These are phyloP conservation scores for Acanthisitta chloris DNA, from an alignment of 2,113 vertebrate genomes.

Conservation along the genomic window DNA sequence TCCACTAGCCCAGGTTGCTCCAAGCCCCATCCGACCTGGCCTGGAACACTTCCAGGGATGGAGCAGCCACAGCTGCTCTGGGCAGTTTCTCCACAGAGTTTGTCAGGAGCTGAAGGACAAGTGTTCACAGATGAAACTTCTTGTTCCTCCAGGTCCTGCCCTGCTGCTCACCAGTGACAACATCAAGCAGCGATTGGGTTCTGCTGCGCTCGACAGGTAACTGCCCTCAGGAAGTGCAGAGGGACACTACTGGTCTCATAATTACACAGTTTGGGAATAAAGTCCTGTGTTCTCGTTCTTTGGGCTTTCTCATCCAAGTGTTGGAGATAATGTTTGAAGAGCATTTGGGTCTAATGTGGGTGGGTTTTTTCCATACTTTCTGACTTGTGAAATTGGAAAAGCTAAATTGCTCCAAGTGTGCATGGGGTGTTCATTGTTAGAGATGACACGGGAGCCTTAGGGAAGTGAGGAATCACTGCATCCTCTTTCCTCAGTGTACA, in stretches of 20 bases:
- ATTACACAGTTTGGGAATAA: background rate
- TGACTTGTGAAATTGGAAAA: background rate
- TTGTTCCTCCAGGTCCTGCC: slow-evolving; percentile 78
- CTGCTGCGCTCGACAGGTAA: slow-evolving; percentile 92
- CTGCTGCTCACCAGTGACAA: slow-evolving; percentile 90
- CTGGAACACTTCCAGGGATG: background rate
- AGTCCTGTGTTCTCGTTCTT: background rate
- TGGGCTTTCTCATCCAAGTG: background rate
- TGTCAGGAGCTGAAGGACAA: background rate
- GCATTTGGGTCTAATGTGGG: background rate
- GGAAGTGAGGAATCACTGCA: background rate
- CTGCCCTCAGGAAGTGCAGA: background rate
- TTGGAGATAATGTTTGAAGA: background rate
- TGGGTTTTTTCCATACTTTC: background rate
- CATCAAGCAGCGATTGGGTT: slow-evolving; percentile 88
- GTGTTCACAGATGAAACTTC: background rate
- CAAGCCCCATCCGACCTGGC: accelerated
- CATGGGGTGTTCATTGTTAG: background rate
- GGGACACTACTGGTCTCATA: background rate
- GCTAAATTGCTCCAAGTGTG: background rate
- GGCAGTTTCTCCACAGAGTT: background rate
- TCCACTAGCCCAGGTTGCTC: accelerated
- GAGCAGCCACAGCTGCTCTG: background rate
- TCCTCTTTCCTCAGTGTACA: background rate
- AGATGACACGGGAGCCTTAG: background rate